Evolutionary conservation across 2,113 vertebrate species (phyloP).

Genomic region (Motacilla tschutschensis): DNA sequence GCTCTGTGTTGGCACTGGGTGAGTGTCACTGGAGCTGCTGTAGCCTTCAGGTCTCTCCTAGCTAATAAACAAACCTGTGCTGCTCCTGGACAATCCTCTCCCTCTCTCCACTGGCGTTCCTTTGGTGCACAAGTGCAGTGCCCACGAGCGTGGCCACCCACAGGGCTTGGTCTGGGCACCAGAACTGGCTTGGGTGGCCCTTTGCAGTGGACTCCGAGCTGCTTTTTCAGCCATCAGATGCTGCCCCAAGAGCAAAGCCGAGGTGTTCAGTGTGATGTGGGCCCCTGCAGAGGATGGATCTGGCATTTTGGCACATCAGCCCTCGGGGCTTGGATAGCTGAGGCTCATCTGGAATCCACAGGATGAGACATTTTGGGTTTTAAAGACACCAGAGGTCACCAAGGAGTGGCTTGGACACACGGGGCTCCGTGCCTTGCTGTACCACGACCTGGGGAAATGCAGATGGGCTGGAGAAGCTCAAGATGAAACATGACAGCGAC

Average conservation of each 20-base stretch:
- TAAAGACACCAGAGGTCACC: background rate
- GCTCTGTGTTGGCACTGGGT: background rate
- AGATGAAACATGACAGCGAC: slow-evolving; percentile 34
- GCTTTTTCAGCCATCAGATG: background rate
- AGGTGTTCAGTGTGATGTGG: background rate
- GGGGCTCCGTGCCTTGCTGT: background rate
- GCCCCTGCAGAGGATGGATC: background rate
- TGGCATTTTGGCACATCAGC: background rate
- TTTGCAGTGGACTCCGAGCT: background rate
- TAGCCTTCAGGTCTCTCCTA: background rate
- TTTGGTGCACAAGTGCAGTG: background rate
- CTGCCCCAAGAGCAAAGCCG: background rate
- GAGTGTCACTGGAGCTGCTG: background rate
- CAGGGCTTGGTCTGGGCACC: background rate
- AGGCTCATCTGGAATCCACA: background rate
- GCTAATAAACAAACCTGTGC: background rate
- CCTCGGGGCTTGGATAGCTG: background rate
- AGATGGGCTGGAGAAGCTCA: slow-evolving; percentile 28
- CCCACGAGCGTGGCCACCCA: fast-evolving
- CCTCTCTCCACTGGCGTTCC: background rate
- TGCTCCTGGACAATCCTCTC: background rate
- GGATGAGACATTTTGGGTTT: background rate
- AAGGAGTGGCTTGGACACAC: background rate
- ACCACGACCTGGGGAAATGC: background rate
- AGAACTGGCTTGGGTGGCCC: background rate